Conservation (phyloP, 1,140 invertebrate species). For the Zophobas morio region DNA sequence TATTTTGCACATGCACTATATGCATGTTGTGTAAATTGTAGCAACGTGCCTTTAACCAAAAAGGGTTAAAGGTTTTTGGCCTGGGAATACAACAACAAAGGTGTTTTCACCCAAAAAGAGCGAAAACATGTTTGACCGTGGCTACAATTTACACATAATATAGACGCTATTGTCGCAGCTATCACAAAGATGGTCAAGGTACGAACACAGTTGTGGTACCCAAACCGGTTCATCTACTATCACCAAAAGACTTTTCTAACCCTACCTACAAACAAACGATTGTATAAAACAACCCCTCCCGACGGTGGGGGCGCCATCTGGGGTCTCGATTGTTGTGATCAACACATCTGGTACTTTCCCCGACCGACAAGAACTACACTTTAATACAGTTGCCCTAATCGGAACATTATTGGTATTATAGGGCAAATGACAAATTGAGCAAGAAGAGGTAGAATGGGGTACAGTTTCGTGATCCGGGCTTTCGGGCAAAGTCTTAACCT, state of each 20-base stretch:
- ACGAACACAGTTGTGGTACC: no score
- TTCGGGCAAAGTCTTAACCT: conserved; percentile 54
- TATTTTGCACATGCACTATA: no score
- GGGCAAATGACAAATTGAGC: conserved; percentile 83
- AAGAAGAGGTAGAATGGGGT: conserved; percentile 54
- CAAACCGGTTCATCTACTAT: no score
- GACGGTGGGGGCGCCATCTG: conserved; percentile 79
- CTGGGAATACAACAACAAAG: no score
- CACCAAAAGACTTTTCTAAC: no score
- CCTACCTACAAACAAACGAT: conserved; percentile 77
- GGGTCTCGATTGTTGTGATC: conserved; percentile 90
- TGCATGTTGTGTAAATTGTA: no score
- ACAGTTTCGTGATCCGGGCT: conserved; percentile 61
- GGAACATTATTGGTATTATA: conserved; percentile 82
- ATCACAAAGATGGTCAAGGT: no score
- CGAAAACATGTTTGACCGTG: neutral
- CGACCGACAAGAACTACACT: conserved; percentile 67
- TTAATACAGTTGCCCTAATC: conserved; percentile 68
- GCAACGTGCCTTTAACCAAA: no score
- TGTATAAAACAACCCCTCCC: conserved; percentile 85
- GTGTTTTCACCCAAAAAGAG: no score
- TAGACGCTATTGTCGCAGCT: no score
- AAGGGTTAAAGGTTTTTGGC: no score
- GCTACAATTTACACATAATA: neutral
- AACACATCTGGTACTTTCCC: conserved; percentile 92